Base-by-base conservation (phyloP, 2,888 invertebrate species). In the Perizoma flavofasciatum region DNA sequence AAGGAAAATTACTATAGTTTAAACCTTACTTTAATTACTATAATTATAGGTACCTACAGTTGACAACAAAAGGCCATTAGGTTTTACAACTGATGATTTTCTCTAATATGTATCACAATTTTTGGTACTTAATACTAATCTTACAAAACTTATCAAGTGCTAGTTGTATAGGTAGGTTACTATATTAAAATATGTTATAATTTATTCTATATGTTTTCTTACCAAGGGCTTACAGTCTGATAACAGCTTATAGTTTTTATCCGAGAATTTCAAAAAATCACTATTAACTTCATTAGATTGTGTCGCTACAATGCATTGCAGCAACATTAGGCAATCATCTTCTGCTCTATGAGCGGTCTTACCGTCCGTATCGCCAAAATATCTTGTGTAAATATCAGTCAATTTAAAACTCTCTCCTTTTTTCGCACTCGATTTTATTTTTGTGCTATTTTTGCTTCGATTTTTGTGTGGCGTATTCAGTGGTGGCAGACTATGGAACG, bases 341-440 rank as follows among this genome's bases (percentile, higher is more conserved):
- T 96, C 96, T 1, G 96, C 96, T 66, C 92, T 89, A 77, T 96
- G 96, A 0, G 92, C 86, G 71, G 89, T 79, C 4, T 70, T 48
- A 0, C 93, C 85, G 9, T 88, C 73, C 34, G 46, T 48, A 11
- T 39, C 55, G 4, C 60, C 56, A 9, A 66, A 55, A 9, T 65
- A 47, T 6, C 48, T 61, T 44, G 22, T 61, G 45, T 62, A 67
- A 7, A 70, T 63, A 39, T 65, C 61, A 34, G 49, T 47, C 43
- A 61, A 61, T 55, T 60, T 68, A 32, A 58, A 68, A 56, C 54
- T 52, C 41, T 59, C 22, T 37, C 53, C 51, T 32, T 49, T 45
- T 32, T 49, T 32, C 47, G 53, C 40, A 44, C 56, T 50, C 51
- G 49, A 58, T 56, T 10, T 11, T 64, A 40, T 71, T 35, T 49